These are phyloP conservation scores for Theocolax elegans DNA, from an alignment of 1,140 invertebrate species.

Conservation along the genomic window DNA sequence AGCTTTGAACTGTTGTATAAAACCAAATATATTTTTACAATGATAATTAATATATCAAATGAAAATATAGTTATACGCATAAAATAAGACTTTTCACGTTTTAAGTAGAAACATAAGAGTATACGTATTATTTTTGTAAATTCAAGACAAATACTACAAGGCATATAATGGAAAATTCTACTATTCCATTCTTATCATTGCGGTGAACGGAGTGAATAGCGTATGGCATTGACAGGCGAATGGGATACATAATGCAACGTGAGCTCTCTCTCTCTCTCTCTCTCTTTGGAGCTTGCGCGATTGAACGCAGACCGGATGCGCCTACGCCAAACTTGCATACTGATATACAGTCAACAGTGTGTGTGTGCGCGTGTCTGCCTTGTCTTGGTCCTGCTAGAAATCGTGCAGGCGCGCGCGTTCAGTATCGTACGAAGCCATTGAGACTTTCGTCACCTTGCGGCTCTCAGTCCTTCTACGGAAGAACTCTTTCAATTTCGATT, in stretches of 20 bases:
- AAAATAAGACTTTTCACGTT: no score
- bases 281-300: conserved; percentile 48
- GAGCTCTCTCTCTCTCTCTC: conserved; percentile 44
- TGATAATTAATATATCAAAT: no score
- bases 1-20: no score
- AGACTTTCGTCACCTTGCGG: neutral
- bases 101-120: no score
- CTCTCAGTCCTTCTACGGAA: neutral
- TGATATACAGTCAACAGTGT: no score
- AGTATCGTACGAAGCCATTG: neutral
- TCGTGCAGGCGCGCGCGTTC: conserved; percentile 51
- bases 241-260: conserved; percentile 64
- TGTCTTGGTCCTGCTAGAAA: conserved; percentile 50
- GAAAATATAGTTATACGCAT: no score
- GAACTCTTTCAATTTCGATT: neutral
- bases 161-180: conserved; percentile 57
- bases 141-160: no score
- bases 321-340: conserved; percentile 63
- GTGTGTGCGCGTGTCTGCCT: neutral
- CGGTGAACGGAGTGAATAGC: conserved; percentile 40
- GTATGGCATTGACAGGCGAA: conserved; percentile 48
- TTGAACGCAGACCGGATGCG: conserved; percentile 58
- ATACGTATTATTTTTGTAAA: no score
- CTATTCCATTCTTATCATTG: conserved; percentile 59
- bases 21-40: no score